Evolutionary conservation across 2,888 invertebrate species (phyloP).

Genomic region (Nipponacmea schrenckii): DNA sequence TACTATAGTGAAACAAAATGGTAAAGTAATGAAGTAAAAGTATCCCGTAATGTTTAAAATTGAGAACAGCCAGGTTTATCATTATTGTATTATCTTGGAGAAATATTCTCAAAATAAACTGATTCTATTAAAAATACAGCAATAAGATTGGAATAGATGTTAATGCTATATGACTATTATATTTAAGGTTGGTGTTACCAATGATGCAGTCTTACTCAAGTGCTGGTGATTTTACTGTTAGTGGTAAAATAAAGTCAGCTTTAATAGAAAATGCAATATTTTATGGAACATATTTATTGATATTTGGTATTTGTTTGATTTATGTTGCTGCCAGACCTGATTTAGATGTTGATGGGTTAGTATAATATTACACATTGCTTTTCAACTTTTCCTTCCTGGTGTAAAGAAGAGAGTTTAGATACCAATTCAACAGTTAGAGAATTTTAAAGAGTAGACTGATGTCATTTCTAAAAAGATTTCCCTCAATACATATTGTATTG

Average conservation of each 20-base stretch:
- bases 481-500: background rate
- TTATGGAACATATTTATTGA: constrained; percentile 94
- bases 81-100: no score
- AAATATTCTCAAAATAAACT: no score
- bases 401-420: no score
- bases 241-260: constrained; percentile 93
- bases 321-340: constrained; percentile 92
- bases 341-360: constrained; percentile 86
- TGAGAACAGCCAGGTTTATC: no score
- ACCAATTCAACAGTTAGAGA: no score
- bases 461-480: background rate
- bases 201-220: constrained; percentile 99
- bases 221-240: constrained; percentile 95
- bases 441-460: no score
- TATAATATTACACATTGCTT: constrained; percentile 11
- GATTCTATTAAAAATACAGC: no score
- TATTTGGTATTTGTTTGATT: constrained; percentile 92
- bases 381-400: no score
- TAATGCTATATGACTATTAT: background rate
- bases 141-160: no score
- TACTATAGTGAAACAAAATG: no score
- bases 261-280: constrained; percentile 97
- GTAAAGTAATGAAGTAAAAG: no score
- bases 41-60: no score
- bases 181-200: constrained; percentile 89